phyloP scores from a whole-genome alignment of 2,888 invertebrate species.

The Willowsia nigromaculata region DNA sequence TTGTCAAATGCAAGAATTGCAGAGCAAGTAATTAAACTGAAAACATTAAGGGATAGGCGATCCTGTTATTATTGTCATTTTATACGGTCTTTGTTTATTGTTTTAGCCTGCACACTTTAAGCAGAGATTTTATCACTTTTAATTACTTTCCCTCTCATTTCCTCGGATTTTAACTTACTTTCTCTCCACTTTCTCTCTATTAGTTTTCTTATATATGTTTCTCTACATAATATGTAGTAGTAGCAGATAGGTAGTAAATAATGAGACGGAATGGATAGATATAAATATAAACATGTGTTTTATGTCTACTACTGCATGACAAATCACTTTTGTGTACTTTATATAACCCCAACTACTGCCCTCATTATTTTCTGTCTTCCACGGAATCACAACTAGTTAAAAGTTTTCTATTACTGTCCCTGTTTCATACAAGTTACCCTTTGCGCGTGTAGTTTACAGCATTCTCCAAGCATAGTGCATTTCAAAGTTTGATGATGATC shows the following conservation, averaged over 20 bases:
- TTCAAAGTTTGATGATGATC: background rate
- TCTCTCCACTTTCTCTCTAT: background rate
- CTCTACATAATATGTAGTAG: background rate
- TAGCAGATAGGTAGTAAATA: no score
- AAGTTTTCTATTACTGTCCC: background rate
- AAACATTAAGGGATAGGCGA: background rate
- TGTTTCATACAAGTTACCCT: background rate
- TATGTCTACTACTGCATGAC: background rate
- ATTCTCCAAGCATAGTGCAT: background rate
- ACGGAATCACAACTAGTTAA: background rate
- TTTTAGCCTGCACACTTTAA: background rate
- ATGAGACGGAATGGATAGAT: background rate
- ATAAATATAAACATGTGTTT: background rate
- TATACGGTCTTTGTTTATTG: background rate
- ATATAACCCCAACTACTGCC: background rate
- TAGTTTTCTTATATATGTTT: no score
- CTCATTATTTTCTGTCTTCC: background rate
- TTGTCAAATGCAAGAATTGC: background rate
- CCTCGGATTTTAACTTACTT: background rate
- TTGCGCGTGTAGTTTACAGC: background rate
- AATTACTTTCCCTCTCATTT: background rate
- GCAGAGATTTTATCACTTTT: conserved; percentile 16
- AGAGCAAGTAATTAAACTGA: background rate
- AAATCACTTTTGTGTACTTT: background rate
- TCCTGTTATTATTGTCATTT: background rate